Evolutionary conservation across 2,888 invertebrate species (phyloP).

Genomic region (Habrosyne pyritoides): DNA sequence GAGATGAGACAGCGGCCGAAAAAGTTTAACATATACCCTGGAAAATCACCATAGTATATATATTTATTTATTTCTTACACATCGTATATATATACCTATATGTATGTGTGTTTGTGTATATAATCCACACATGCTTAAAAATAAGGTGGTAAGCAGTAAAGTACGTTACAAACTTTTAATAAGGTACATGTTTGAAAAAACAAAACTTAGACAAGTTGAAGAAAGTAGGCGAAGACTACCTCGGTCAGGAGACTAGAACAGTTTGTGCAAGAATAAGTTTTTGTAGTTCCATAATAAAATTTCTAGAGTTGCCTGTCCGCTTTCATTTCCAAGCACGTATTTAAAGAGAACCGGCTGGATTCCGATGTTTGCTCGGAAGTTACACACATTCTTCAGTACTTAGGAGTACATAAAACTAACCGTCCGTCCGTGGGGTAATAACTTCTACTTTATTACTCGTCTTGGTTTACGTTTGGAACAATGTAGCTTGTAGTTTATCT

Average conservation of each 20-base stretch:
- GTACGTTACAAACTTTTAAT: neutral
- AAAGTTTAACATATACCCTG: too few relatives aligned
- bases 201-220: neutral
- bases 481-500: neutral
- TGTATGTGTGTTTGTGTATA: too few relatives aligned
- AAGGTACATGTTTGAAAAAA: neutral
- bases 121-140: too few relatives aligned
- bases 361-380: neutral
- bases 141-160: neutral
- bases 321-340: slow-evolving; percentile 47
- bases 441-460: neutral
- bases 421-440: neutral
- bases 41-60: too few relatives aligned
- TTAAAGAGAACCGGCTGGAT: slow-evolving; percentile 26
- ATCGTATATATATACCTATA: too few relatives aligned
- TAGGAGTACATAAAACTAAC: slow-evolving; percentile 2
- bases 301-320: slow-evolving; percentile 17
- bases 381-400: slow-evolving; percentile 1
- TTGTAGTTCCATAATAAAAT: slow-evolving; percentile 30
- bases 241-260: slow-evolving; percentile 1
- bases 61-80: too few relatives aligned
- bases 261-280: slow-evolving; percentile 20
- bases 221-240: neutral
- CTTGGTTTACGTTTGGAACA: neutral
- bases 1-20: neutral